A percentile compares a stretch with the other conserved stretches of the same genome.
Conservation (phyloP, 1,140 invertebrate genomes). For the Hylaeus anthracinus region DNA sequence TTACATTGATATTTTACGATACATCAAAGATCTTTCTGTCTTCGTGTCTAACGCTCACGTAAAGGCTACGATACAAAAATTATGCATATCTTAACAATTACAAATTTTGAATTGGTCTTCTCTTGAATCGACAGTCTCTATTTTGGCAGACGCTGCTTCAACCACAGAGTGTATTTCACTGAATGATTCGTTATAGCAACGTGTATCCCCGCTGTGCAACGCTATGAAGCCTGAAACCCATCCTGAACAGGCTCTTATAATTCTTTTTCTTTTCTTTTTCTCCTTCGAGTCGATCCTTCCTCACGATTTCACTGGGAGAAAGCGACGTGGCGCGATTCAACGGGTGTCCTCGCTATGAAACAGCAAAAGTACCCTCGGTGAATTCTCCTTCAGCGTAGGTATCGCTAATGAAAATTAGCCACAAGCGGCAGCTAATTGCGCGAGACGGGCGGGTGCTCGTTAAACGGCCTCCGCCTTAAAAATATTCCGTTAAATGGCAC, state of each 20-base stretch:
- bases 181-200: too few relatives aligned
- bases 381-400: slow-evolving; percentile 11
- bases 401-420: slow-evolving; percentile 62
- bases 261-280: slow-evolving; percentile 1
- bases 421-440: slow-evolving; percentile 47
- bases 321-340: neutral
- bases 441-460: slow-evolving; percentile 49
- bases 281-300: neutral
- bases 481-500: slow-evolving; percentile 60
- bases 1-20: too few relatives aligned
- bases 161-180: too few relatives aligned
- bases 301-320: slow-evolving; percentile 1
- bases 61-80: too few relatives aligned
- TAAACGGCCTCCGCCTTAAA: slow-evolving; percentile 55
- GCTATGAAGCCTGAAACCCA: neutral
- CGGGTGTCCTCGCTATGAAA: neutral
- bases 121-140: too few relatives aligned
- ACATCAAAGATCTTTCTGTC: too few relatives aligned
- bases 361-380: neutral
- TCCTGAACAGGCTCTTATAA: neutral
- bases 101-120: too few relatives aligned
- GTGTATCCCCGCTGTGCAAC: neutral
- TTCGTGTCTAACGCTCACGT: too few relatives aligned
- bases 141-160: too few relatives aligned
- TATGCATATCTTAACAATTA: too few relatives aligned